phyloP scores from a whole-genome alignment of 2,113 vertebrate genomes.

The Paralichthys olivaceus region DNA sequence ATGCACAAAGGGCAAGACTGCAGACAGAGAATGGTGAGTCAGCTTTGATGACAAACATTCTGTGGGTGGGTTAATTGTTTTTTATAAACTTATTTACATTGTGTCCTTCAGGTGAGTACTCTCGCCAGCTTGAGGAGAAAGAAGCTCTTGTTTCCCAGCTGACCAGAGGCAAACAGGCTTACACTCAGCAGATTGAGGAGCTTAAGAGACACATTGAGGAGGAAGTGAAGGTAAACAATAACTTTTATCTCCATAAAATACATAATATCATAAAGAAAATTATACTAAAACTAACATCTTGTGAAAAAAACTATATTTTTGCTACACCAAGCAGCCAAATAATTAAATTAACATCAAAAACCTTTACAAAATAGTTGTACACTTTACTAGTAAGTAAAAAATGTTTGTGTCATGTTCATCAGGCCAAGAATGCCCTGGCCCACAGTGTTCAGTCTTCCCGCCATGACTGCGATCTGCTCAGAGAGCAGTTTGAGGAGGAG shows the following conservation, averaged over 20 bases:
- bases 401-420: neutral
- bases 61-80: neutral
- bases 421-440: slow-evolving; percentile 91
- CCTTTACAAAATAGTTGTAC: too few species aligned
- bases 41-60: neutral
- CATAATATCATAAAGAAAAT: neutral
- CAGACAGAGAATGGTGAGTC: slow-evolving; percentile 62
- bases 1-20: slow-evolving; percentile 48
- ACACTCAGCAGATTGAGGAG: slow-evolving; percentile 79
- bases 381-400: neutral
- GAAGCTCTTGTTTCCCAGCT: slow-evolving; percentile 11
- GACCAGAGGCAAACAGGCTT: slow-evolving; percentile 8
- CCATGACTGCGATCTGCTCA: slow-evolving; percentile 18
- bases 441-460: slow-evolving; percentile 79
- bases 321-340: neutral
- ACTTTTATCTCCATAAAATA: neutral
- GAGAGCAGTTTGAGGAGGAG: slow-evolving; percentile 19
- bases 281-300: neutral
- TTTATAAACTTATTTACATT: neutral
- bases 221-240: slow-evolving; percentile 74
- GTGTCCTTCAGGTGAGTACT: slow-evolving; percentile 79
- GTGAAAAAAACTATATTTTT: neutral
- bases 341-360: too few species aligned
- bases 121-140: slow-evolving; percentile 50
- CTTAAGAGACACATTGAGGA: slow-evolving; percentile 86